phyloP scores from a whole-genome alignment of 2,113 vertebrate genomes.

The Anhinga rufa region DNA sequence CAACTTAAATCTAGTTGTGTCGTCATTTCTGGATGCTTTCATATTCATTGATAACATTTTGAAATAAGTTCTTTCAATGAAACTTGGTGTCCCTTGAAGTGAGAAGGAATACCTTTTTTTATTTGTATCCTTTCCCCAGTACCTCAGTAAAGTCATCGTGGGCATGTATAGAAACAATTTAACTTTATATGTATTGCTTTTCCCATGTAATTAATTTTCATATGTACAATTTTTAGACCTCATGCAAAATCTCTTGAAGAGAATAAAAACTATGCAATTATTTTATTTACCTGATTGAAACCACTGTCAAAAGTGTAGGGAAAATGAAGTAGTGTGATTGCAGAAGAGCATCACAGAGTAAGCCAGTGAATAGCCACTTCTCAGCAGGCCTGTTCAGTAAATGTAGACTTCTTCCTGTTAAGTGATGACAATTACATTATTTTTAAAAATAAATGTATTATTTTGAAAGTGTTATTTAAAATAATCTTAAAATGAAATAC shows the following conservation, averaged over 20 bases:
- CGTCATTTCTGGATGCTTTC: not conserved
- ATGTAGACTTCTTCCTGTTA: not conserved
- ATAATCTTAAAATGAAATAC: not conserved
- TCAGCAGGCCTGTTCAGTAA: not conserved
- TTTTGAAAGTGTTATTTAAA: not conserved
- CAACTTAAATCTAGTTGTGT: not conserved
- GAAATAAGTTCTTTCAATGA: not conserved
- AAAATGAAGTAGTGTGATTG: not conserved
- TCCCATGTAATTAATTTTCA: too few relatives aligned
- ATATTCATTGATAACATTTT: not conserved
- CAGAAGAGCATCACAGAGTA: not conserved
- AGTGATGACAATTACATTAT: not conserved
- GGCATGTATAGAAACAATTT: not conserved
- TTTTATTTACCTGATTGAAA: not conserved
- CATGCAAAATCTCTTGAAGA: not conserved
- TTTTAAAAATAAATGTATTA: not conserved
- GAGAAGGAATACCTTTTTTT: not conserved
- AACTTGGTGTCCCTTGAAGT: not conserved
- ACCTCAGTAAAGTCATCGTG: not conserved
- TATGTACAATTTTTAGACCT: not conserved
- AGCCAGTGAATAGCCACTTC: not conserved
- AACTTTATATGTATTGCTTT: too few relatives aligned
- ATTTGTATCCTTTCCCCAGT: not conserved
- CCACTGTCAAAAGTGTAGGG: not conserved
- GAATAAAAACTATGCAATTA: not conserved